These are phyloP conservation scores for Poeciliopsis retropinna DNA, from an alignment of 2,113 vertebrate genomes.

Conservation along the genomic window DNA sequence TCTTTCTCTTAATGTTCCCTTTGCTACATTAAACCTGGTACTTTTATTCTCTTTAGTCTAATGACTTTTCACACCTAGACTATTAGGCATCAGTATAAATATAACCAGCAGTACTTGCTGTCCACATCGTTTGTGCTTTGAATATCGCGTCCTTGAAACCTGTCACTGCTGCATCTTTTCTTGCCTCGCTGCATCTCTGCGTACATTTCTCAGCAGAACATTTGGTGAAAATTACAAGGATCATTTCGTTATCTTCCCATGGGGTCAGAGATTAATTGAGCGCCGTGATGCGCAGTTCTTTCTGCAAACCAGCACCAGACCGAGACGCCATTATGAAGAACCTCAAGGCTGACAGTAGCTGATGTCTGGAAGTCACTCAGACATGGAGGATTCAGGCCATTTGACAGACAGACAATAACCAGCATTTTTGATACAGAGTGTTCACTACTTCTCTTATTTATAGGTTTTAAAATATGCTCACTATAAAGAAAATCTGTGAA, in stretches of 20 bases:
- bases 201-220: not conserved
- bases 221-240: slow-evolving; percentile 7
- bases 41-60: not conserved
- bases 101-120: not conserved
- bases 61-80: not conserved
- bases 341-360: slow-evolving; percentile 3
- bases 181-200: slow-evolving; percentile 1
- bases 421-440: not conserved
- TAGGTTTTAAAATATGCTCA: not conserved
- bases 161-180: slow-evolving; percentile 9
- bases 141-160: not conserved
- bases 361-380: slow-evolving; percentile 6
- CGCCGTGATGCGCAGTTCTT: not conserved
- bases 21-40: not conserved
- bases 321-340: slow-evolving; percentile 6
- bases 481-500: not conserved
- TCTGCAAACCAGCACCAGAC: not conserved
- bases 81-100: not conserved
- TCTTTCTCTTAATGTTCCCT: not conserved
- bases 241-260: slow-evolving; percentile 20
- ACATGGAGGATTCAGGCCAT: slow-evolving; percentile 7
- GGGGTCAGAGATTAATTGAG: slow-evolving; percentile 16
- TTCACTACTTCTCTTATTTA: not conserved
- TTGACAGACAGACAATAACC: not conserved
- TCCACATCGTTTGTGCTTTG: not conserved